phyloP scores from a whole-genome alignment of 1,140 invertebrate species.

The Paramacrobiotus metropolitanus region DNA sequence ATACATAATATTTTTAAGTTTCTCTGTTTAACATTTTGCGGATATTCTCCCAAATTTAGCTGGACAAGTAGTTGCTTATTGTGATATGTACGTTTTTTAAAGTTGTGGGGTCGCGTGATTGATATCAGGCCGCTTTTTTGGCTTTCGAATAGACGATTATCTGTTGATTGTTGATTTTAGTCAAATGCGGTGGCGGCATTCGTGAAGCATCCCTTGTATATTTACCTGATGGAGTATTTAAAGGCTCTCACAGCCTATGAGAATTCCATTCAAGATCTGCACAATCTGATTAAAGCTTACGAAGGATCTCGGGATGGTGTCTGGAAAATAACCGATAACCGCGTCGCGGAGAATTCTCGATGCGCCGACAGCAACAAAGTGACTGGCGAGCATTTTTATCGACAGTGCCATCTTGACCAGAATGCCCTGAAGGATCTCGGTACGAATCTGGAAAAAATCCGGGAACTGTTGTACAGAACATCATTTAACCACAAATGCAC shows the following conservation, averaged over 20 bases:
- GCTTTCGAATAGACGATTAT: background rate
- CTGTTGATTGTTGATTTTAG: background rate
- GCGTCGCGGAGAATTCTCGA: background rate
- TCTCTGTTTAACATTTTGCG: no score
- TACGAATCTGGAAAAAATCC: background rate
- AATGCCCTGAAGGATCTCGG: background rate
- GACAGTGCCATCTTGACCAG: background rate
- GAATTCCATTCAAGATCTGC: background rate
- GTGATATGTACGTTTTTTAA: no score
- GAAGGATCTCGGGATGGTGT: background rate
- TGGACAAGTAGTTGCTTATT: no score
- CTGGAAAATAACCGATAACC: background rate
- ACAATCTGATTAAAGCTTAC: background rate
- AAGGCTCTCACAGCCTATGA: background rate
- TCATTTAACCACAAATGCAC: background rate
- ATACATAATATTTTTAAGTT: no score
- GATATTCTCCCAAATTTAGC: no score
- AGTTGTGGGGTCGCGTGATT: no score
- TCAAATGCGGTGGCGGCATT: background rate
- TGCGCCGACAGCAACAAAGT: background rate
- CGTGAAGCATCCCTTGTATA: background rate
- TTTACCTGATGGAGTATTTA: background rate
- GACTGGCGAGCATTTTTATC: background rate
- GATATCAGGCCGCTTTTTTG: background rate
- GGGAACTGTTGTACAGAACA: background rate